Base-by-base conservation (phyloP, 2,113 vertebrate genomes). In the Progne subis region DNA sequence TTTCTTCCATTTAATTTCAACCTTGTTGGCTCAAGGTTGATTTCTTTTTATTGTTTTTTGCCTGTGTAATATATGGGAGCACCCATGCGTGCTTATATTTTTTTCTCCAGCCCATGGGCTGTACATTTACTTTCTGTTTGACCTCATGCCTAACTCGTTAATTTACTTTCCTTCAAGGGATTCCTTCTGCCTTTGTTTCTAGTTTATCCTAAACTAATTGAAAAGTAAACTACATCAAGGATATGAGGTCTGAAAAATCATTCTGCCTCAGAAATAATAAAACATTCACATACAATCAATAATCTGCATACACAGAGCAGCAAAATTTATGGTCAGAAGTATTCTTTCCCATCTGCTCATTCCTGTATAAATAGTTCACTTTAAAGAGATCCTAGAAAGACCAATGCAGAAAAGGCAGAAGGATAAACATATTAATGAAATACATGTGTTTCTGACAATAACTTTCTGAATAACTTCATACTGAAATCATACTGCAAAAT, bases 71-170 rank as follows among this genome's bases (percentile, higher is more conserved):
- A 65, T 12, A 77, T 31, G 32, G 11, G 50, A 94, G 46, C 65
- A 95, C 2, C 26, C 72, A 71, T 64, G 77, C 4, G 0, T 87
- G 56, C 31, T 64, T 64, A 1, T 19, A 70, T 61, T 89, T 89
- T 15, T 46, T 88, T 86, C 41, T 79, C 28, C 61, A 65, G 41
- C 77, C 78, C 47, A 43, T 14, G 19, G 78, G 78, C 57, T 86
- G 20, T 43, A 81, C n/a, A 12, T 71, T 91, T 65, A 75, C 65
- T 69, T 95, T 77, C 63, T 49, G 37, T 90, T 68, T 91, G 72
- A 91, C 91, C 65, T 91, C 70, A 79, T 76, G n/a, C 31, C 55
- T 85, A 89, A 56, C 67, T 88, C 52, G 16, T 65, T 95, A 72
- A 79, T 94, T 91, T 65, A 13, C 19, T 89, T 81, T 81, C 39